Base-by-base conservation (phyloP, 2,888 invertebrate genomes). In the Papilio elwesi region DNA sequence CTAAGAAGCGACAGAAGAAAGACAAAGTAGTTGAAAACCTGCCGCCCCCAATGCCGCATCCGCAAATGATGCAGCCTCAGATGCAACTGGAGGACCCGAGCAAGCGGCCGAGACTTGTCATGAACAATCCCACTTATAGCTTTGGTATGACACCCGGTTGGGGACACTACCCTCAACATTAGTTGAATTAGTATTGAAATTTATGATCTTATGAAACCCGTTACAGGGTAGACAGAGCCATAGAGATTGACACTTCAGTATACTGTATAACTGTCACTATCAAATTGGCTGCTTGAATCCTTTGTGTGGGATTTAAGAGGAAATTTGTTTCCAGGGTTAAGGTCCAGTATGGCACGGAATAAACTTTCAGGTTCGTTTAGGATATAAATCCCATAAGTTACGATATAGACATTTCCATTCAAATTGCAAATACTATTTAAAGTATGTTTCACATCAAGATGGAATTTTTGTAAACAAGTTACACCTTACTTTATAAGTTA, bases 111-210 rank as follows among this genome's bases (percentile, higher is more conserved):
- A 78, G 92, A 13, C 76, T 92, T 26, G 77, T 90, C 47, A 85
- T 89, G 57, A 85, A 85, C 38, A 88, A 82, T 9, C 80, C 88
- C 0, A 86, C 88, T 0, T 85, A 87, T 0, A 90, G 90, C 6
- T 80, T 86, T 4, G 76, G 91, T 10, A 82, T 91, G 52, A 85
- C 90, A 0, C 89, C 90, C 0, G 87, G 85, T 0, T 92, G 92
- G 92, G 87, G 90, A 0, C 92, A 92, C 52, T 92, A 91, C 66
- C 90, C 90, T 0, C 91, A 89, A 49, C 92, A 89, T 78, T 73
- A 59, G 55, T 10, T 64, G 11, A 13, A 13, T 63, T 52, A 26
- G 26, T 26, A 26, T 26, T 26, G 26, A 26, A 26, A 26, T 26
- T 26, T 26, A 26, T 26, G 26, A 26, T 26, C 26, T 26, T 26